Evolutionary conservation across 2,113 vertebrate species (phyloP).

Genomic region (Chloebia gouldiae): DNA sequence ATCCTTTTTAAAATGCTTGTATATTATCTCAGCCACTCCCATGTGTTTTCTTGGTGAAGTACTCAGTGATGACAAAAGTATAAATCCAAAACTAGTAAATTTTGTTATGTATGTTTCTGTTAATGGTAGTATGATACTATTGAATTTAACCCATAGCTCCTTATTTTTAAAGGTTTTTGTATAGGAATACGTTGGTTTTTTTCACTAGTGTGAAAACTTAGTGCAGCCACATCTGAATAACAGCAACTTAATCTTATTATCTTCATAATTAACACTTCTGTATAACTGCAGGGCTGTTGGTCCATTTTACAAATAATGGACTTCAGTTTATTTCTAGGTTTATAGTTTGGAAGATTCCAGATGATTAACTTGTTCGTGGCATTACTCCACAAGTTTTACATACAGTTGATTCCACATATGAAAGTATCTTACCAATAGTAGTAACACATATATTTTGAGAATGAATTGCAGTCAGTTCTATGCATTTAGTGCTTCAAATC

Average conservation of each 20-base stretch:
- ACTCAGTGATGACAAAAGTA: background rate
- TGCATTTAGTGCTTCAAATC: background rate
- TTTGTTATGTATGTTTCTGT: background rate
- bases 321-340: background rate
- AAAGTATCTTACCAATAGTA: background rate
- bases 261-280: background rate
- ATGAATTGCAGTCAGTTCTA: background rate
- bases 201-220: background rate
- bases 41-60: background rate
- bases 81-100: background rate
- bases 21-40: background rate
- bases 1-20: background rate
- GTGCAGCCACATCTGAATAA: background rate
- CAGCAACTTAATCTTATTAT: background rate
- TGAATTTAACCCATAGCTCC: background rate
- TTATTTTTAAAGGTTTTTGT: background rate
- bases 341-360: background rate
- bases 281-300: background rate
- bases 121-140: background rate
- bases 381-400: background rate
- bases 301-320: background rate
- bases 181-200: background rate
- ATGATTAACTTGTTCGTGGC: background rate
- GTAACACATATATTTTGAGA: background rate
- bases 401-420: background rate